Conservation (phyloP, 2,888 invertebrate genomes). For the Schrankia costaestrigalis region DNA sequence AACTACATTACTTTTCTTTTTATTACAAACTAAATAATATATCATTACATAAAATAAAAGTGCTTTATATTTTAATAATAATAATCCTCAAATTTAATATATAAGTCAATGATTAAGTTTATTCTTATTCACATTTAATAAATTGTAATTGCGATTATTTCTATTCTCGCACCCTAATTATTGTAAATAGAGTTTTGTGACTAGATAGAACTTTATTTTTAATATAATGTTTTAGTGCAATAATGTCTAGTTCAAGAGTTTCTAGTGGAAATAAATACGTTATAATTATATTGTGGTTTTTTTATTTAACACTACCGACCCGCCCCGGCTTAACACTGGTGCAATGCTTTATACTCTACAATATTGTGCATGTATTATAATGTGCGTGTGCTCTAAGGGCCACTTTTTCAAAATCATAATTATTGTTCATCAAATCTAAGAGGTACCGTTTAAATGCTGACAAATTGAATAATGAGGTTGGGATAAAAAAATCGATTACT, state of each 20-base stretch:
- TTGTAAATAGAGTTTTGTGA: conserved; percentile 34
- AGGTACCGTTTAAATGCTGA: too few relatives aligned
- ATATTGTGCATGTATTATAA: too few relatives aligned
- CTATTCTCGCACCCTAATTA: conserved; percentile 47
- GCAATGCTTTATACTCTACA: too few relatives aligned
- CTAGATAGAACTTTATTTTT: conserved; percentile 35
- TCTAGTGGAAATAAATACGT: conserved; percentile 53
- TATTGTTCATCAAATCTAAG: too few relatives aligned
- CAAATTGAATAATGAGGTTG: too few relatives aligned
- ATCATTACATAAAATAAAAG: conserved; percentile 10
- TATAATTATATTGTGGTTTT: conserved; percentile 35
- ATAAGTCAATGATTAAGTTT: conserved; percentile 7
- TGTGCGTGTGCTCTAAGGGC: too few relatives aligned
- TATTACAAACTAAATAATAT: conserved; percentile 2
- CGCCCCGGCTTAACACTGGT: too few relatives aligned
- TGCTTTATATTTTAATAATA: conserved; percentile 13
- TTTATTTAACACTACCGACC: conserved; percentile 11
- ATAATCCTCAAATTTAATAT: conserved; percentile 13
- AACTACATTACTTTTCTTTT: too few relatives aligned
- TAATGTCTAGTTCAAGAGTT: conserved; percentile 55
- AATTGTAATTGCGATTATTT: conserved; percentile 21
- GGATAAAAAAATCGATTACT: too few relatives aligned
- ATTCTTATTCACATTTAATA: conserved; percentile 14
- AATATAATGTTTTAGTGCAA: conserved; percentile 52
- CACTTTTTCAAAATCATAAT: too few relatives aligned